Evolutionary conservation across 2,797 vertebrate species (phyloP).

Genomic region (Peromyscus melanophrys): DNA sequence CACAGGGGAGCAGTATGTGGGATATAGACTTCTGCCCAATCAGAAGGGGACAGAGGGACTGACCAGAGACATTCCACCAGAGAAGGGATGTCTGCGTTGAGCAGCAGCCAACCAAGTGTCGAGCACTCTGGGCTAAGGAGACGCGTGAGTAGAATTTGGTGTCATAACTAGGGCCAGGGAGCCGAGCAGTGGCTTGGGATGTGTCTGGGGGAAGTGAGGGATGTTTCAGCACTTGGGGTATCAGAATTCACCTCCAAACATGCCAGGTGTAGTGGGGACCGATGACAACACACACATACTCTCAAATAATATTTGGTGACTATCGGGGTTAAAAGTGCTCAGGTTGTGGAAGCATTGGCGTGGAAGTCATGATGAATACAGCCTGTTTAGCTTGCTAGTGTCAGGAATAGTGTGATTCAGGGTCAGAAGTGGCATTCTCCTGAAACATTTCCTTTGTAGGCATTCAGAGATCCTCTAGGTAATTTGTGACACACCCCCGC

Average conservation of each 20-base stretch:
- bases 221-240: background rate
- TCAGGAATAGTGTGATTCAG: background rate
- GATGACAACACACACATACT: background rate
- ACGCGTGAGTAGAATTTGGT: background rate
- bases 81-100: background rate
- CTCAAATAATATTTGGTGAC: background rate
- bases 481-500: background rate
- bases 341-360: background rate
- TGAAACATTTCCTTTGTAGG: background rate
- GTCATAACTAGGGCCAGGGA: background rate
- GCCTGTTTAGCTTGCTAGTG: background rate
- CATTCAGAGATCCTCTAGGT: background rate
- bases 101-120: background rate
- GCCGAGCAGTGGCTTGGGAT: background rate
- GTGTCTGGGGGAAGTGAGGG: background rate
- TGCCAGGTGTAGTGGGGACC: background rate
- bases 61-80: background rate
- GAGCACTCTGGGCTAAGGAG: background rate
- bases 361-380: background rate
- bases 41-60: accelerated
- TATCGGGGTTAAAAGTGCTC: background rate
- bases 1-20: accelerated
- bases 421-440: background rate
- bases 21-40: background rate
- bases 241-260: background rate